These are phyloP conservation scores for Sipha maydis DNA, from an alignment of 2,888 invertebrate genomes.

Conservation along the genomic window DNA sequence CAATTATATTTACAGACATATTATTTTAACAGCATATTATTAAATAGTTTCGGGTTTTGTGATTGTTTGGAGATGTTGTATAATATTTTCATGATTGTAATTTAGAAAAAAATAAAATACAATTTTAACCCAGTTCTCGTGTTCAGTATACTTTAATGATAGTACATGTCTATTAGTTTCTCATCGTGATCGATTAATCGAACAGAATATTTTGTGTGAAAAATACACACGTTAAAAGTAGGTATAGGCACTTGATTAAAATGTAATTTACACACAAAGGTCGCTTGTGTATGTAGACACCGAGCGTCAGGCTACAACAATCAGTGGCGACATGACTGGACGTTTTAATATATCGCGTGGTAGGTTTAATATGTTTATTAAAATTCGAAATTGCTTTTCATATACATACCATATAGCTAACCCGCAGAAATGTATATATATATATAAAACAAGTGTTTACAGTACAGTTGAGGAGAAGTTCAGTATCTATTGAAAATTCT, in stretches of 20 bases:
- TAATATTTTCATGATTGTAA: too few species aligned
- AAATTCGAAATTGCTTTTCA: not conserved
- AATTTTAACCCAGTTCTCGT: not conserved
- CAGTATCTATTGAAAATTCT: not conserved
- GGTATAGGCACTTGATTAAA: not conserved
- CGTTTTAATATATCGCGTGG: not conserved
- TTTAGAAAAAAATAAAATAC: not conserved
- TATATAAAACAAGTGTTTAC: not conserved
- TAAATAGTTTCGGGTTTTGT: too few species aligned
- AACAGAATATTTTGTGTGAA: not conserved
- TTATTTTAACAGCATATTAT: too few species aligned
- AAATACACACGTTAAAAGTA: not conserved
- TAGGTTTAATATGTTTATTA: constrained; percentile 2
- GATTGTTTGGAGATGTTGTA: too few species aligned
- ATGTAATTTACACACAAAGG: not conserved
- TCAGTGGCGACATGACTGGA: not conserved
- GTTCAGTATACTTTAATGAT: not conserved
- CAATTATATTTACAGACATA: too few species aligned
- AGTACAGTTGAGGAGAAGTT: not conserved
- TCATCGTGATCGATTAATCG: not conserved
- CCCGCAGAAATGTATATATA: not conserved
- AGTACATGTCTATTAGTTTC: not conserved
- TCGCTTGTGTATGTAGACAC: not conserved
- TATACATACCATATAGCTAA: not conserved
- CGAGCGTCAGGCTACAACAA: not conserved